Conservation (phyloP, 2,113 vertebrate genomes). For the Ceyx cyanopectus region DNA sequence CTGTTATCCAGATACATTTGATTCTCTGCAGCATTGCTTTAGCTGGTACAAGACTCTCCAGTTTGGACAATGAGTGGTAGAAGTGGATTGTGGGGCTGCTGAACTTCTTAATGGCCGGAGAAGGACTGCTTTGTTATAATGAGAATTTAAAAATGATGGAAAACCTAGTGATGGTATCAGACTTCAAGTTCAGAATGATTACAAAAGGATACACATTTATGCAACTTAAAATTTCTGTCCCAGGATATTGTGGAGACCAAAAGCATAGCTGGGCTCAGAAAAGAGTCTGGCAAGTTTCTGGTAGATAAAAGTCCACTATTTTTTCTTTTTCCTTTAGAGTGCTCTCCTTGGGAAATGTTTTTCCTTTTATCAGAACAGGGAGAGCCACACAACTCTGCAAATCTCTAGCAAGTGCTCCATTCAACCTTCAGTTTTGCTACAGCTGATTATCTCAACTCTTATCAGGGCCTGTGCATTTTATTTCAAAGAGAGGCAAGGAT, state of each 20-base stretch:
- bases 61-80: background rate
- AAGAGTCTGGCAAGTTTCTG: background rate
- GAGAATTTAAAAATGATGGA: background rate
- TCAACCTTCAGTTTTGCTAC: constrained; percentile 18
- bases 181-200: background rate
- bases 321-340: background rate
- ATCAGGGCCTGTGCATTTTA: background rate
- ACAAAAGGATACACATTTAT: background rate
- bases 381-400: background rate
- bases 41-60: background rate
- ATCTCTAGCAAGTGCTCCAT: background rate
- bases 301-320: background rate
- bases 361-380: background rate
- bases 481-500: background rate
- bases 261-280: background rate
- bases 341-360: background rate
- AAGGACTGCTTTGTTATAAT: background rate
- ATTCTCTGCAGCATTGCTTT: background rate
- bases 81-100: background rate
- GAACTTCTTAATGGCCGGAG: background rate
- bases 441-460: constrained; percentile 8
- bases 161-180: background rate
- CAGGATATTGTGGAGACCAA: background rate
- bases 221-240: background rate
- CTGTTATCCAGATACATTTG: background rate